Conservation (phyloP, 2,113 vertebrate genomes). For the Phodopus roborovskii region DNA sequence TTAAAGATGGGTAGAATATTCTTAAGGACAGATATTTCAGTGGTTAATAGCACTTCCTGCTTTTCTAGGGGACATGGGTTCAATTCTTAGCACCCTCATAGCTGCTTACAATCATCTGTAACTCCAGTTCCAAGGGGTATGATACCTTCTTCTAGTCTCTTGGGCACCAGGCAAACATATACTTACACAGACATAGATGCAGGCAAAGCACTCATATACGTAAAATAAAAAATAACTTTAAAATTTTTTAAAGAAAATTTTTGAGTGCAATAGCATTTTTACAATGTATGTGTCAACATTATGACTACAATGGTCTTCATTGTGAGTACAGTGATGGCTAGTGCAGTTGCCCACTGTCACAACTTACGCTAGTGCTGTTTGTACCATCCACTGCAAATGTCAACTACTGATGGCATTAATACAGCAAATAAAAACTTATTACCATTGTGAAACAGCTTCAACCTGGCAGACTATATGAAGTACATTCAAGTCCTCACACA, state of each 20-base stretch:
- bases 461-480: conserved; percentile 3
- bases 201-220: background rate
- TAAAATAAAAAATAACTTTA: background rate
- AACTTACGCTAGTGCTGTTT: background rate
- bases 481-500: background rate
- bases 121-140: background rate
- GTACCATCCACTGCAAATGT: conserved; percentile 11
- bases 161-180: background rate
- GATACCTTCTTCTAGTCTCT: background rate
- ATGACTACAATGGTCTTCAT: background rate
- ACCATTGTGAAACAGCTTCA: conserved; percentile 55
- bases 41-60: background rate
- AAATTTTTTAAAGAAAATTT: background rate
- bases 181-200: background rate
- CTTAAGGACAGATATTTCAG: background rate
- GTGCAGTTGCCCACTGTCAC: background rate
- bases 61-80: background rate
- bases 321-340: too few species aligned
- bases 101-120: background rate
- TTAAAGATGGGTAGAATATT: background rate
- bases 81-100: background rate
- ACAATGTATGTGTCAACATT: background rate
- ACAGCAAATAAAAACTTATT: conserved; percentile 14
- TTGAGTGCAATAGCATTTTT: background rate
- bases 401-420: background rate